Base-by-base conservation (phyloP, 2,113 vertebrate species). In the Ginglymostoma cirratum region DNA sequence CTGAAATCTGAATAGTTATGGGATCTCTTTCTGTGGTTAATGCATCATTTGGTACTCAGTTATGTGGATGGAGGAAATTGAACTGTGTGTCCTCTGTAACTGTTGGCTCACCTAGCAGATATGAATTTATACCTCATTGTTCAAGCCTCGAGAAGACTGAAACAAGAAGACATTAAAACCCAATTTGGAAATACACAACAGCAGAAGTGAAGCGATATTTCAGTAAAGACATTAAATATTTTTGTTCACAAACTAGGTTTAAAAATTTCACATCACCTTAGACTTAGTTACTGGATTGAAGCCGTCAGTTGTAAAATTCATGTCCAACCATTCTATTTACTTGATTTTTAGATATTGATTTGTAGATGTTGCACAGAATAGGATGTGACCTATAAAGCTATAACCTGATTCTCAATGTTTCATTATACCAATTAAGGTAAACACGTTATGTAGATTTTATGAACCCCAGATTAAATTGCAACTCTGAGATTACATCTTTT, bases 141-240 rank as follows among this genome's bases (percentile, higher is more conserved):
- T 98, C 96, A 98, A 98, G 97, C 98, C 99, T 97, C 98, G 97
- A 96, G 98, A 98, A 97, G 98, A 98, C 98, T 99, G 97, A 97
- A 96, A 97, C 87, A 96, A 93, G 96, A 5, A 76, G 95, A 97
- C 97, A 97, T 96, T 96, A 96, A 96, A 96, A 96, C 95, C 96
- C 96, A 94, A 94, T 34, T 97, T 96, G 96, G 96, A 97, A 94
- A 96, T 92, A 96, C 95, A 6, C 93, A n/a, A 52, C 34, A 55
- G 97, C 70, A 97, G 97, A 97, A 97, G 27, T 85, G 17, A 48
- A 38, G 65, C 24, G 61, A 52, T 7, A 89, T 70, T 90, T 67
- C 8, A 45, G 2, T 45, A 10, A 38, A 94, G 61, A 38, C 65
- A 21, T 67, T n/a, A 21, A 69, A 69, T 42, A 42, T 23, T 89